Conservation (phyloP, 2,113 vertebrate genomes). For the Callipepla squamata region DNA sequence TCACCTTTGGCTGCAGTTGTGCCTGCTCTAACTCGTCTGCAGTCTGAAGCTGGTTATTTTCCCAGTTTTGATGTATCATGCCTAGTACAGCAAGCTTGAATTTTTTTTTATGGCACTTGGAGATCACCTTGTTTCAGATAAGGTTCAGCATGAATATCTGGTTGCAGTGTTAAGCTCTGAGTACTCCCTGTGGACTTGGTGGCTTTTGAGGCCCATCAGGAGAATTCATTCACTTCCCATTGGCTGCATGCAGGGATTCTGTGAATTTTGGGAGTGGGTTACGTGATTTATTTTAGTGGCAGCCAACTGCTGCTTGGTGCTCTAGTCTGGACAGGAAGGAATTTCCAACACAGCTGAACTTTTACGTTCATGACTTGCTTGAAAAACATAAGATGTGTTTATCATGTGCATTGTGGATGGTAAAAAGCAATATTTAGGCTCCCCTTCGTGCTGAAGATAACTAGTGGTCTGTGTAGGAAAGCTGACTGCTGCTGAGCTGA, state of each 20-base stretch:
- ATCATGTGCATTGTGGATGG: not conserved
- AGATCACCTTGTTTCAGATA: not conserved
- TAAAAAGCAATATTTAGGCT: not conserved
- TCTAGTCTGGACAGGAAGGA: not conserved
- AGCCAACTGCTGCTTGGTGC: not conserved
- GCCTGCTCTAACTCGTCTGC: accelerated
- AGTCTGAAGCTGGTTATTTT: not conserved
- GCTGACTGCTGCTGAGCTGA: not conserved
- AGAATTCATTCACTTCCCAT: not conserved
- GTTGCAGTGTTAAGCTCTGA: not conserved
- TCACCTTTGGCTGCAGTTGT: not conserved
- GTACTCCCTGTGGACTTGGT: not conserved
- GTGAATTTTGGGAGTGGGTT: not conserved
- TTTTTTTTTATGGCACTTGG: not conserved
- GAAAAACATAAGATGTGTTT: not conserved
- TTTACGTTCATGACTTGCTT: not conserved
- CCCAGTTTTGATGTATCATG: not conserved
- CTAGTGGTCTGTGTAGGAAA: not conserved
- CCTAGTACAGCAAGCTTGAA: not conserved
- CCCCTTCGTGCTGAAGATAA: not conserved
- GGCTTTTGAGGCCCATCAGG: not conserved
- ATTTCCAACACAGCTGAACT: not conserved
- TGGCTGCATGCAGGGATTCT: not conserved
- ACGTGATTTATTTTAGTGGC: not conserved
- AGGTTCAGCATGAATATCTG: not conserved